Conservation (phyloP, 2,797 vertebrate species). For the Petrocephalus schoutedeni region DNA sequence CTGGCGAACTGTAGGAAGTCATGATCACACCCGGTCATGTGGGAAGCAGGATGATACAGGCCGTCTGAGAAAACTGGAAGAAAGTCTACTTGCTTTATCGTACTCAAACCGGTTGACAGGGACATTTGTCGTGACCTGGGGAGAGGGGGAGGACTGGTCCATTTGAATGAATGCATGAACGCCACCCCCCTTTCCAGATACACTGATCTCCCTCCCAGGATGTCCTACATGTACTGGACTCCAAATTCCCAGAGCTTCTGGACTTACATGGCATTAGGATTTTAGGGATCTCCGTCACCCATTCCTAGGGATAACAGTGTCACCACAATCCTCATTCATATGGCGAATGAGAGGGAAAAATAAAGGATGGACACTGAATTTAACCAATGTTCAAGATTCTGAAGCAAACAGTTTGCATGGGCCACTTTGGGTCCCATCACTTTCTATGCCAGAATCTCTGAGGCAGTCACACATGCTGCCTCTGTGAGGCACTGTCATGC, state of each 20-base stretch:
- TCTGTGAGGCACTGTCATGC: not conserved
- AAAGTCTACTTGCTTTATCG: not conserved
- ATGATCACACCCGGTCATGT: not conserved
- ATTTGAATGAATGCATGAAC: not conserved
- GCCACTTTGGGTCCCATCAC: not conserved
- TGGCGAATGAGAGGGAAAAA: not conserved
- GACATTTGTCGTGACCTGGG: not conserved
- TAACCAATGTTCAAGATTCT: not conserved
- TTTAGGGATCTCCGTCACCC: not conserved
- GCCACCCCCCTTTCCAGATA: not conserved
- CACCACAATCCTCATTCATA: slow-evolving; percentile 3
- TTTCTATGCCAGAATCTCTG: not conserved
- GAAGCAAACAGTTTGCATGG: not conserved
- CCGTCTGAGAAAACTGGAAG: not conserved
- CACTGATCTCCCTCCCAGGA: not conserved
- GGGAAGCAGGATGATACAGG: not conserved
- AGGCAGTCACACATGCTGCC: not conserved
- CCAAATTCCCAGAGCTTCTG: not conserved
- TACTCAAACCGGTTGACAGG: not conserved
- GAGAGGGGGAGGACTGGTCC: not conserved
- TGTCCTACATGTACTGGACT: not conserved
- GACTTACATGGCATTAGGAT: too few species aligned
- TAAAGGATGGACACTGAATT: not conserved
- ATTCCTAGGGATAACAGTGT: not conserved
- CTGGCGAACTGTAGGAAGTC: not conserved